phyloP scores from a whole-genome alignment of 2,888 invertebrate genomes.

The Heliconius ismenius region DNA sequence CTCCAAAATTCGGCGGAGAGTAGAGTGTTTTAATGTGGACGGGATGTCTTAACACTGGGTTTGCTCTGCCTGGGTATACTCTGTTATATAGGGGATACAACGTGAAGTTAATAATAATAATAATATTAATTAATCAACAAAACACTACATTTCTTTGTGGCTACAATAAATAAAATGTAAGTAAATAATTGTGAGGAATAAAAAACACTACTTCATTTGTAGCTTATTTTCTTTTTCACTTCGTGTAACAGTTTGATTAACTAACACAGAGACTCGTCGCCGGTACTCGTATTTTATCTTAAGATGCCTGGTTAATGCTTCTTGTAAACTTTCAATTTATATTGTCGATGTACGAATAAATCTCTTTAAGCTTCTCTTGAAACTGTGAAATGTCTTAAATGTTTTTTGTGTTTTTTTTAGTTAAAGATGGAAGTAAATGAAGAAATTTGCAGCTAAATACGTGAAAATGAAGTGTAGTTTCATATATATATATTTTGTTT shows the following conservation, averaged over 20 bases:
- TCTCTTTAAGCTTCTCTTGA: background rate
- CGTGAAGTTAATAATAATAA: no score
- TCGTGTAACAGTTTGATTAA: conserved; percentile 36
- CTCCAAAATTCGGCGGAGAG: no score
- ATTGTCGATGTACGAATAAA: conserved; percentile 4
- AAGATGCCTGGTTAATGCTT: conserved; percentile 25
- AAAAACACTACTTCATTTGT: conserved; percentile 21
- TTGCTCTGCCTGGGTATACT: no score
- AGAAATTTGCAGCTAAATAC: background rate
- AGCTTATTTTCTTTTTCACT: conserved; percentile 30
- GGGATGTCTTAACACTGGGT: no score
- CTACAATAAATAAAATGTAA: conserved; percentile 9
- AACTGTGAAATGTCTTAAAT: background rate
- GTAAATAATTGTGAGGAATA: background rate
- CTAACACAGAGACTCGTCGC: conserved; percentile 27
- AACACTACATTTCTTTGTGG: background rate
- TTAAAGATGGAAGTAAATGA: background rate
- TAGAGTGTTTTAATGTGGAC: no score
- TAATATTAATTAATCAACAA: background rate
- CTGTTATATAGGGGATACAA: no score
- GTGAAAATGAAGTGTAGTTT: no score
- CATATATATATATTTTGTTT: no score
- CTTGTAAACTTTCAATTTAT: conserved; percentile 16
- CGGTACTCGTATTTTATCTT: conserved; percentile 27
- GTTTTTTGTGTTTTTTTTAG: background rate